Conservation (phyloP, 2,797 vertebrate genomes). For the Crypturellus tataupa region DNA sequence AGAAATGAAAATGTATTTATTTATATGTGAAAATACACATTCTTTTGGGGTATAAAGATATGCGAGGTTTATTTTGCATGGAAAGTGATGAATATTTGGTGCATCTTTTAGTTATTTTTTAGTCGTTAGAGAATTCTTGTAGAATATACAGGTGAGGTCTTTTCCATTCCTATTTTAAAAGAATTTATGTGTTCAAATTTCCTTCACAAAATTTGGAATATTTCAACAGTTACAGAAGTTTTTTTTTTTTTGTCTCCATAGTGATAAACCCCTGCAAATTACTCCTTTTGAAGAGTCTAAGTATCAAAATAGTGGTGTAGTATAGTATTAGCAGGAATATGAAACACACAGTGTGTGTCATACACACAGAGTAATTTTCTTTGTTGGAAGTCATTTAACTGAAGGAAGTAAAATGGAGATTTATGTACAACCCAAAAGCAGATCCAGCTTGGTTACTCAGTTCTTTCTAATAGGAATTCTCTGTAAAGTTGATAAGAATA, state of each 20-base stretch:
- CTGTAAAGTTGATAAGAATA: background rate
- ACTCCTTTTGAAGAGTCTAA: background rate
- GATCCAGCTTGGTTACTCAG: background rate
- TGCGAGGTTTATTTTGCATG: background rate
- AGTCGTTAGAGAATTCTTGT: background rate
- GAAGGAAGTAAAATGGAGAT: background rate
- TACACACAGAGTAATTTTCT: background rate
- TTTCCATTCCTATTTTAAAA: background rate
- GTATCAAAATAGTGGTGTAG: background rate
- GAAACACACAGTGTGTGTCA: background rate
- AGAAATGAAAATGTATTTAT: background rate
- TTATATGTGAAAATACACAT: background rate
- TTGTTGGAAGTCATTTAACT: background rate
- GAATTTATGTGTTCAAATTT: background rate
- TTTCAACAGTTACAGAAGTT: background rate
- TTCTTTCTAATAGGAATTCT: background rate
- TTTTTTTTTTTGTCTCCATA: background rate
- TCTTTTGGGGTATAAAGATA: background rate
- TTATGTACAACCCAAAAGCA: background rate
- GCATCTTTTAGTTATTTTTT: background rate
- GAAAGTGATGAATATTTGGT: background rate
- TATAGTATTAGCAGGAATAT: background rate
- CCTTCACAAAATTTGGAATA: background rate
- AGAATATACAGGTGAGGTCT: background rate
- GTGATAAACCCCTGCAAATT: background rate